Percentiles rank a stretch among this genome's conserved stretches.
Evolutionary conservation across 1,140 invertebrate species (phyloP).

Genomic region (Lepidotrigona ventralis): DNA sequence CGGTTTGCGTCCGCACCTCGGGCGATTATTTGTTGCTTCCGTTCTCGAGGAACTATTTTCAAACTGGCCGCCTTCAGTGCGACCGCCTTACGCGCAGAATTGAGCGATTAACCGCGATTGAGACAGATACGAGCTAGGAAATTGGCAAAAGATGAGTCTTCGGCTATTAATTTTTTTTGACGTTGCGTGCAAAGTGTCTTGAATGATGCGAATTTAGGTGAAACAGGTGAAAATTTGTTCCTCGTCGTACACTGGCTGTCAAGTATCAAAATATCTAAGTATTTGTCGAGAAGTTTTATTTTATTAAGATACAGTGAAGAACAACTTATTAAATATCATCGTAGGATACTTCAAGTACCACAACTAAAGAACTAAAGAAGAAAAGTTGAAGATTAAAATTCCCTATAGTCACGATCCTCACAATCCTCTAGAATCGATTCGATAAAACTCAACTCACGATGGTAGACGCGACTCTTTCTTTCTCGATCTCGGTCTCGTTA

Average conservation of each 20-base stretch:
- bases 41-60: slow-evolving; percentile 74
- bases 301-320: not conserved
- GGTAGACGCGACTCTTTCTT: not conserved
- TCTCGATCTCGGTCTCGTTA: not conserved
- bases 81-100: slow-evolving; percentile 2
- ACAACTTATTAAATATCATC: not conserved
- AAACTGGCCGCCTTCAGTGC: slow-evolving; percentile 50
- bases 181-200: too few relatives aligned
- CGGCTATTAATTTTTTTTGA: too few relatives aligned
- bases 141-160: not conserved
- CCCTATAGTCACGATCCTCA: too few relatives aligned
- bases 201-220: too few relatives aligned
- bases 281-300: too few relatives aligned
- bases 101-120: slow-evolving; percentile 26
- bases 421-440: not conserved
- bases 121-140: not conserved
- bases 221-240: too few relatives aligned
- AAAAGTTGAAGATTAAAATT: not conserved
- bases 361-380: not conserved
- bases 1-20: slow-evolving; percentile 77
- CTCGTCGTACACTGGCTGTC: too few relatives aligned
- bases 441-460: not conserved
- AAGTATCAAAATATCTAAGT: too few relatives aligned
- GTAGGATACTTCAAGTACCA: too few relatives aligned
- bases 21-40: slow-evolving; percentile 79